Base-by-base conservation (phyloP, 1,140 invertebrate species). In the Dendrolimus kikuchii region DNA sequence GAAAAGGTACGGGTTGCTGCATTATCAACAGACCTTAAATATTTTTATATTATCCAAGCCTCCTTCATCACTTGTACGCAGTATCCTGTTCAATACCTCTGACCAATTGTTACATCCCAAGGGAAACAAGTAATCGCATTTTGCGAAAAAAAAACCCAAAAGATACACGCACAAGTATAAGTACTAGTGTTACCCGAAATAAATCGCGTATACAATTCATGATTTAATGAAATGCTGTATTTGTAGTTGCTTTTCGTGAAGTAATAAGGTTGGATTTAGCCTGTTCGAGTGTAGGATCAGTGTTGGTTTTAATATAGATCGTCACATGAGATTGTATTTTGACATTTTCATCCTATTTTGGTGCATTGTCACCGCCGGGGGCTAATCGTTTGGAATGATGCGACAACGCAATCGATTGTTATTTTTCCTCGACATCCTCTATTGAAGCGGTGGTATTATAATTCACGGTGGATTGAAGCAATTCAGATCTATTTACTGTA, bases 261-360 rank as follows among this genome's bases (percentile, higher is more conserved):
- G 55, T 1, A 9, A 37, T 66, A 72, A 50, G 59, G 57, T 67
- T 59, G 9, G 54, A 52, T 56, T 62, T 63, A 8, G 38, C 42
- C 23, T 41, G 49, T 9, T 40, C 41, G 40, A 39, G 45, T 45
- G 9, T 41, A 9, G 7, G 36, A 39, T 46, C 48, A 48, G 38
- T 53, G 37, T 55, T 50, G 41, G 53, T 39, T 45, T 40, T 52
- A 42, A 52, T 62, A 62, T 57, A 79, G 81, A 81, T 81, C 68
- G 72, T 70, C 65, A 65, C 62, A 60, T 53, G 46, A 77, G 78
- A 83, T 83, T 81, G 78, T 81, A 82, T 83, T 83, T 83, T 86
- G 81, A 83, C 80, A 76, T 83, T 86, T 86, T 75, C 73, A 83
- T 86, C 78, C 78, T 55, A 77, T 86, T 83, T 74, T 68, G 62